Conservation (phyloP, 2,888 invertebrate genomes). For the Volucella bombylans region DNA sequence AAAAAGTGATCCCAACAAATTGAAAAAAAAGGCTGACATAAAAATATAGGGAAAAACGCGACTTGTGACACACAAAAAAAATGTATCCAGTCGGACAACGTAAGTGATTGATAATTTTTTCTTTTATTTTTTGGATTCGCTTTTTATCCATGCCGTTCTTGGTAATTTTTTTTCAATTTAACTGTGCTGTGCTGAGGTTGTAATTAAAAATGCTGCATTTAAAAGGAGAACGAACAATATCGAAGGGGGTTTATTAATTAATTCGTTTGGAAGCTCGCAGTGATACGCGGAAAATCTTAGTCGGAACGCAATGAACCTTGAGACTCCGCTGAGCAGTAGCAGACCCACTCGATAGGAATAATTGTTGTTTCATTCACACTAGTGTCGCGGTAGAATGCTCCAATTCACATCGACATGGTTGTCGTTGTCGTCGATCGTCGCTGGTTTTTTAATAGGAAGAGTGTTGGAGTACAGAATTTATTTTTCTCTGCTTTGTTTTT, state of each 20-base stretch:
- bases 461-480: slow-evolving; percentile 27
- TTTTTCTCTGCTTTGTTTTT: background rate
- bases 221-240: slow-evolving; percentile 13
- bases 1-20: slow-evolving; percentile 71
- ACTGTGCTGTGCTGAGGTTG: background rate
- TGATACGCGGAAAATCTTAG: slow-evolving; percentile 34
- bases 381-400: slow-evolving; percentile 42
- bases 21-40: slow-evolving; percentile 75
- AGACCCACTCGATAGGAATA: slow-evolving; percentile 52
- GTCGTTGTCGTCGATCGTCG: slow-evolving; percentile 34
- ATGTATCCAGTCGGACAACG: slow-evolving; percentile 88
- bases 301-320: slow-evolving; percentile 66
- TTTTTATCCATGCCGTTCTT: slow-evolving; percentile 2
- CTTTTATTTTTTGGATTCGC: slow-evolving; percentile 9
- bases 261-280: background rate
- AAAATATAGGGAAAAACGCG: slow-evolving; percentile 75
- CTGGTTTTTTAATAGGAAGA: slow-evolving; percentile 27
- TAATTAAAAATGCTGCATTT: slow-evolving; percentile 25
- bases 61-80: slow-evolving; percentile 78
- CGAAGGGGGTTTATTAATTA: background rate
- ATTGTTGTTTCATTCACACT: slow-evolving; percentile 61
- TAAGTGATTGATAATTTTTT: slow-evolving; percentile 82
- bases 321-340: slow-evolving; percentile 59
- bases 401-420: slow-evolving; percentile 48
- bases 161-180: background rate